Conservation (phyloP, 64 coral and sea anemone species). For the Dendronephthya gigantea region DNA sequence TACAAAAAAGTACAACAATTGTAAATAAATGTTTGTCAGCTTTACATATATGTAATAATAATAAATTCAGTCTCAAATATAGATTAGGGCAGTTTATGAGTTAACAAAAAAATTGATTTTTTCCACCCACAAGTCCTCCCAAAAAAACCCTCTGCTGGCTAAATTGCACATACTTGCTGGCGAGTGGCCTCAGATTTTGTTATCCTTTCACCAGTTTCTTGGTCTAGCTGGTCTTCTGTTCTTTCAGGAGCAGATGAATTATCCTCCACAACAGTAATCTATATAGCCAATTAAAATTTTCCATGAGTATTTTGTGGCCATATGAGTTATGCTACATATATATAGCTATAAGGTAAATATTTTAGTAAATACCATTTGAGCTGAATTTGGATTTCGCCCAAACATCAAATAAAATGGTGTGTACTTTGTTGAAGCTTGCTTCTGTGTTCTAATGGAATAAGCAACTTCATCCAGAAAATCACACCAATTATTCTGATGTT, state of each 20-base stretch:
- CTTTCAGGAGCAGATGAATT: background rate
- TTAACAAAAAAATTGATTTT: no score
- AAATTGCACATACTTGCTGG: background rate
- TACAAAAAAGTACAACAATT: no score
- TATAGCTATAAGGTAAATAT: background rate
- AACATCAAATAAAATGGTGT: constrained; percentile 9
- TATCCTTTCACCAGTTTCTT: background rate
- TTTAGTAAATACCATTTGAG: background rate
- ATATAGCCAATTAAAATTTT: no score
- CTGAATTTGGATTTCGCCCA: background rate
- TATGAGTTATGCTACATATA: background rate
- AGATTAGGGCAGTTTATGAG: no score
- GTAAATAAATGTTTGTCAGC: no score
- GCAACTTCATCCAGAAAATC: background rate
- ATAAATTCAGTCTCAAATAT: no score
- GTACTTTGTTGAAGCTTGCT: background rate
- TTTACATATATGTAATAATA: no score
- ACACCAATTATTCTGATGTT: background rate
- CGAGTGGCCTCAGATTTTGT: background rate
- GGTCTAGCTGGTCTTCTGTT: background rate
- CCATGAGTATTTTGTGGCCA: background rate
- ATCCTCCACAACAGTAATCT: constrained; percentile 3
- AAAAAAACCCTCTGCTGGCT: no score
- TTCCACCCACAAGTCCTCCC: no score
- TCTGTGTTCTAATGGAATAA: background rate